These are phyloP conservation scores for Carterocephalus palaemon DNA, from an alignment of 2,888 invertebrate species.

Conservation along the genomic window DNA sequence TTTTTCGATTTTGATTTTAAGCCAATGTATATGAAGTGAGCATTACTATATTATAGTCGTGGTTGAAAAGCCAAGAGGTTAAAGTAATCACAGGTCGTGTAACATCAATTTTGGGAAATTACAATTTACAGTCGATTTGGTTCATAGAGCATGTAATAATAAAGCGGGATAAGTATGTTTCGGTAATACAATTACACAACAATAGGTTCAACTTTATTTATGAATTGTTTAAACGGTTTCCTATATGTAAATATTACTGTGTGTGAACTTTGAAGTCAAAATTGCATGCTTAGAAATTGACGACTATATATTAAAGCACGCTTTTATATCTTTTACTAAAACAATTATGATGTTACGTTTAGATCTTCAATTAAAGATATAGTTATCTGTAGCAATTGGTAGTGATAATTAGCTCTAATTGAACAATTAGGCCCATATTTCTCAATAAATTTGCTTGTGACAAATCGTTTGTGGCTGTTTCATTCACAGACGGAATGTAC, in stretches of 20 bases:
- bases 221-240: no score
- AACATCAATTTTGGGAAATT: neutral
- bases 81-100: slow-evolving; percentile 24
- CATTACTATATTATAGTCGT: neutral
- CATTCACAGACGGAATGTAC: slow-evolving; percentile 4
- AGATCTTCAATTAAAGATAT: slow-evolving; percentile 8
- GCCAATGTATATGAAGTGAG: neutral
- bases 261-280: no score
- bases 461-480: slow-evolving; percentile 8
- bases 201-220: neutral
- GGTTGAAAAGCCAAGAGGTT: slow-evolving; percentile 10
- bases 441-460: slow-evolving; percentile 21
- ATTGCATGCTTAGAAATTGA: no score
- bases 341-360: no score
- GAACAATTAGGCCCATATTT: slow-evolving; percentile 23
- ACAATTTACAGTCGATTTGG: slow-evolving; percentile 10
- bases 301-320: no score
- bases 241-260: no score
- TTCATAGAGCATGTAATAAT: slow-evolving; percentile 2
- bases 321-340: no score
- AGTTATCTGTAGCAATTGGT: slow-evolving; percentile 13
- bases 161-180: neutral
- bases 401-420: slow-evolving; percentile 19
- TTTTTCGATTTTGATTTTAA: slow-evolving; percentile 11
- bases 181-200: neutral